Percentiles rank a stretch among this genome's conserved stretches.
Evolutionary conservation across 1,140 invertebrate species (phyloP).

Genomic region (Pseudobourletiella spinata): DNA sequence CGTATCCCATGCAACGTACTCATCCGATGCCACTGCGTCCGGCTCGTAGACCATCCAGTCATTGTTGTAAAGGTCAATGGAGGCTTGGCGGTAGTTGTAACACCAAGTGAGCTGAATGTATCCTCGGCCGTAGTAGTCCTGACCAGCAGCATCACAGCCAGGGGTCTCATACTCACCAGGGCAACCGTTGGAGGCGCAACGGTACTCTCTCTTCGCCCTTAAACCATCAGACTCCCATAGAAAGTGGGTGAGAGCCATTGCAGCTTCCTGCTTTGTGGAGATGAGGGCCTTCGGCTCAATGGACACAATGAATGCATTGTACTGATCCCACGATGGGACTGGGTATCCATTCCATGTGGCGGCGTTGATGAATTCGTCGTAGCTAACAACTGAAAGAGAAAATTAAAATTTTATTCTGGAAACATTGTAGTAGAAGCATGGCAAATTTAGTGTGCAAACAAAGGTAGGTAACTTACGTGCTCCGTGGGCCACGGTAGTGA

Average conservation of each 20-base stretch:
- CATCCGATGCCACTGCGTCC: conserved; percentile 18
- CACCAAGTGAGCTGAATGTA: conserved; percentile 31
- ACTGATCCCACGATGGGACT: conserved; percentile 9
- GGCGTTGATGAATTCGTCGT: conserved; percentile 23
- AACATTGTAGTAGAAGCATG: too few species aligned
- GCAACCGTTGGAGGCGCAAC: conserved; percentile 15
- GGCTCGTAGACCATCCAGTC: conserved; percentile 22
- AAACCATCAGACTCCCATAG: conserved; percentile 29
- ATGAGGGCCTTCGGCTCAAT: conserved; percentile 3
- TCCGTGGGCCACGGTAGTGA: too few species aligned
- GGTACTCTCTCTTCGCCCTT: conserved; percentile 22
- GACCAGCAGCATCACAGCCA: conserved; percentile 23
- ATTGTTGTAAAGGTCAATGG: conserved; percentile 18
- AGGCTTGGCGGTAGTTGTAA: conserved; percentile 24
- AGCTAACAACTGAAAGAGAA: conserved; percentile 14
- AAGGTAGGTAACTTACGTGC: too few species aligned
- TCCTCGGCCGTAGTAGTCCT: conserved; percentile 30
- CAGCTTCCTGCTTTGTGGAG: conserved; percentile 20
- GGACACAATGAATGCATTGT: conserved; percentile 10
- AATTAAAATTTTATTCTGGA: not conserved
- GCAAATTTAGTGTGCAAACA: too few species aligned
- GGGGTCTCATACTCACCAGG: conserved; percentile 17
- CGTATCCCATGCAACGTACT: conserved; percentile 24
- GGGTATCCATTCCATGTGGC: conserved; percentile 20
- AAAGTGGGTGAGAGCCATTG: conserved; percentile 29